Conservation (phyloP, 2,113 vertebrate species). For the Harpagus bidentatus region DNA sequence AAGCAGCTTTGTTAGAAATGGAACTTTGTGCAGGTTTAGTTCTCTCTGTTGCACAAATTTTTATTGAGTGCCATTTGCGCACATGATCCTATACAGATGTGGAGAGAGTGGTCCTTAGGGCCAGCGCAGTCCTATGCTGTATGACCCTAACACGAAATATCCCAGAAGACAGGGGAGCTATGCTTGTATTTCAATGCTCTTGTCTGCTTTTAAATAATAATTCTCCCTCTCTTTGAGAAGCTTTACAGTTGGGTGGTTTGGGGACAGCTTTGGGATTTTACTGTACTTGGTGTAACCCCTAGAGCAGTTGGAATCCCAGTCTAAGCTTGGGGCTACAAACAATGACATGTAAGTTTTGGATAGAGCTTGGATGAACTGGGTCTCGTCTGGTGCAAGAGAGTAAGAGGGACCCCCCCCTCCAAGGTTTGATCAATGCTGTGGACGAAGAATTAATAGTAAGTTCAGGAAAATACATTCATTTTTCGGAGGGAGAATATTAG, state of each 20-base stretch:
- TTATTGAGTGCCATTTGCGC: background rate
- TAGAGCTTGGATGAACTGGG: background rate
- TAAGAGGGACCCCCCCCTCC: background rate
- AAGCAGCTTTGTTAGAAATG: background rate
- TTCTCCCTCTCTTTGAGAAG: background rate
- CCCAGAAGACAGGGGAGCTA: background rate
- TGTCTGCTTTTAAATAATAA: background rate
- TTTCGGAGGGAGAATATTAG: background rate
- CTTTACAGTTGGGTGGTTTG: background rate
- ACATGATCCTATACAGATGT: background rate
- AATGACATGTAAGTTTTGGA: background rate
- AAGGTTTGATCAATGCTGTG: background rate
- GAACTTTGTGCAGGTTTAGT: background rate
- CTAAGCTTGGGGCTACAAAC: background rate
- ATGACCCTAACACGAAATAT: background rate
- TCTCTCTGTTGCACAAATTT: background rate
- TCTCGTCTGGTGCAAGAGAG: background rate
- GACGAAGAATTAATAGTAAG: background rate
- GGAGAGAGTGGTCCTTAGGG: background rate
- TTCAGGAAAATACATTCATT: background rate
- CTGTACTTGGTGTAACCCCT: background rate
- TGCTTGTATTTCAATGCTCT: background rate
- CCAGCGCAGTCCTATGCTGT: background rate
- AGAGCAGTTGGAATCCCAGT: background rate
- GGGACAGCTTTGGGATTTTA: background rate